Conservation (phyloP, 2,113 vertebrate species). For the Puffinus mauretanicus region DNA sequence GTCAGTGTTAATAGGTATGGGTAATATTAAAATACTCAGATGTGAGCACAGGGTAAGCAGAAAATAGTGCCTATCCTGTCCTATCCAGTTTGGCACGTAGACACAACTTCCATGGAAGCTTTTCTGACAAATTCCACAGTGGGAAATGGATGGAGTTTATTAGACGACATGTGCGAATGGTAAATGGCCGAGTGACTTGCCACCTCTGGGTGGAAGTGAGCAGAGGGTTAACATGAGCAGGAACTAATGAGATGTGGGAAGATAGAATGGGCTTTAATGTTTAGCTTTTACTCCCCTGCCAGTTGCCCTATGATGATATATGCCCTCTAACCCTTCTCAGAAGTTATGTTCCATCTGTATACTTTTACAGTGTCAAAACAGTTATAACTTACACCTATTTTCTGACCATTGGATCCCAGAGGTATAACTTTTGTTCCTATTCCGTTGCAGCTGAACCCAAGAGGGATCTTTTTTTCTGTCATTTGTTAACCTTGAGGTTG, state of each 20-base stretch:
- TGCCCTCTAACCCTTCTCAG: constrained; percentile 35
- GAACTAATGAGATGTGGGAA: constrained; percentile 28
- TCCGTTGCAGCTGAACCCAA: constrained; percentile 31
- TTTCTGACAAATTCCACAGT: not conserved
- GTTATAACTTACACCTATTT: constrained; percentile 64
- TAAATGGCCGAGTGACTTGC: not conserved
- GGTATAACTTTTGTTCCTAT: constrained; percentile 50
- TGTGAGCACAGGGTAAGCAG: not conserved
- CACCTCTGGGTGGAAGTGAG: not conserved
- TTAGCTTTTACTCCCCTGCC: constrained; percentile 52
- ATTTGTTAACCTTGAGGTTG: constrained; percentile 55
- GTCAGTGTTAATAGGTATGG: not conserved
- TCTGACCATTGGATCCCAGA: constrained; percentile 49
- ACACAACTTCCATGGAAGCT: not conserved
- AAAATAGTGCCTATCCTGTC: not conserved
- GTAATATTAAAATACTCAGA: not conserved
- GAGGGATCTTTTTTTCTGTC: constrained; percentile 11
- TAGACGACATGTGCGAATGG: not conserved
- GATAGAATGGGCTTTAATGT: constrained; percentile 48
- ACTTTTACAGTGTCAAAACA: constrained; percentile 60
- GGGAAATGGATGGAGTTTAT: not conserved
- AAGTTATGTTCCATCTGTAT: constrained; percentile 56
- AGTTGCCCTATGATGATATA: constrained; percentile 45
- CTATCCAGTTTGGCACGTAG: not conserved
- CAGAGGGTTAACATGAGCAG: constrained; percentile 41